Evolutionary conservation across 2,113 vertebrate species (phyloP).

Genomic region (Neotragus moschatus): DNA sequence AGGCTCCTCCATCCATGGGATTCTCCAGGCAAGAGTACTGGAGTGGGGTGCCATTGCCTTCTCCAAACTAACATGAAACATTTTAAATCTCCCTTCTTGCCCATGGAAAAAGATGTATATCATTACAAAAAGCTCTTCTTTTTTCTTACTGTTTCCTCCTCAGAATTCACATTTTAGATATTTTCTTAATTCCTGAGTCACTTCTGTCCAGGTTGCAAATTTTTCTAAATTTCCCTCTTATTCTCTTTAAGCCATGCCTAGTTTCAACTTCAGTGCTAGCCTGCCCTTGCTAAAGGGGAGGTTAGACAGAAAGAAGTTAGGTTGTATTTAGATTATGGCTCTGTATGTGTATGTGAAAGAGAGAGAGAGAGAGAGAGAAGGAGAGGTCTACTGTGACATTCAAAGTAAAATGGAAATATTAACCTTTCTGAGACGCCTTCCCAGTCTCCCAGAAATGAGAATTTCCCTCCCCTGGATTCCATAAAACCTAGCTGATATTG

Average conservation of each 20-base stretch:
- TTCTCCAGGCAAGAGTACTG: too few species aligned
- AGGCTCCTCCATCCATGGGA: too few species aligned
- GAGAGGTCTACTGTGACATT: background rate
- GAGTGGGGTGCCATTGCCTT: too few species aligned
- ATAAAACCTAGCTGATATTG: background rate
- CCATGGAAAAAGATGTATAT: rapidly evolving
- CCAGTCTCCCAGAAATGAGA: background rate
- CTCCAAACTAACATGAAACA: background rate
- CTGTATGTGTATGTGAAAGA: background rate
- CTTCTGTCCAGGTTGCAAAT: background rate
- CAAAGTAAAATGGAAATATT: background rate
- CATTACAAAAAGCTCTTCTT: background rate
- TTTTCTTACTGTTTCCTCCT: background rate
- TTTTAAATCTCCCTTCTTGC: too few species aligned
- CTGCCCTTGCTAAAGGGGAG: background rate
- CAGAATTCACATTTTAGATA: background rate
- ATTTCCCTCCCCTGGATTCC: background rate
- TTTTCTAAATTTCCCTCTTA: background rate
- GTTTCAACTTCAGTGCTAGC: background rate
- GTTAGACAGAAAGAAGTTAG: background rate
- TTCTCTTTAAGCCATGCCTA: background rate
- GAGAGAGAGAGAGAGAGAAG: background rate
- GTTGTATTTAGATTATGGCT: background rate
- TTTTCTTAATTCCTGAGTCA: background rate
- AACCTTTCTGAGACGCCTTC: background rate